Base-by-base conservation (phyloP, 2,797 vertebrate species). In the Myotis findleyi region DNA sequence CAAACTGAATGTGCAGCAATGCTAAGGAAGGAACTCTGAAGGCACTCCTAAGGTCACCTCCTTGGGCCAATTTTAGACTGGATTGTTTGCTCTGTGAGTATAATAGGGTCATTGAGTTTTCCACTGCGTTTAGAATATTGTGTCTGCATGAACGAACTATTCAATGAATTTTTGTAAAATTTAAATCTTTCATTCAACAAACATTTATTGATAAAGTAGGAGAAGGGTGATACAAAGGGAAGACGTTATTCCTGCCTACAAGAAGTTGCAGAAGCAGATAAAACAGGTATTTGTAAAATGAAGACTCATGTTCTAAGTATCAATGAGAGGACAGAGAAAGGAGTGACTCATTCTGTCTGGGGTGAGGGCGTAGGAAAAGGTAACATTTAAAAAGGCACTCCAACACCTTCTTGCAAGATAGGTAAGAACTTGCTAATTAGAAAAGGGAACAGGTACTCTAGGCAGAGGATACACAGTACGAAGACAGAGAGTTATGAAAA, bases 131-230 rank as follows among this genome's bases (percentile, higher is more conserved):
- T 79, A 79, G 62, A 92, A 90, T 75, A 92, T 51, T 33, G 2
- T 62, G 23, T 59, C 80, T 92, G 47, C 47, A 81, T 14, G 21
- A 94, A 95, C 17, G 27, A 91, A 23, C 20, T 76, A 9, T 30
- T 85, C 23, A 23, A 62, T 62, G 30, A 95, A 68, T 53, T 94
- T 93, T 66, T 88, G 36, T 81, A 38, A 87, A 64, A 81, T 85
- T 27, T 69, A 94, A 92, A 17, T 2, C 41, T 94, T 95, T 72
- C 10, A n/a, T 76, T 93, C 84, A 88, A 59, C n/a, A 82, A 59
- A 91, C n/a, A 38, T 41, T 44, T 82, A 76, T 86, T 89, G 77
- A 85, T 89, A 83, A 81, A 87, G n/a, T 25, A 36, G 30, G 25
- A 93, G 47, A 59, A 57, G 23, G 38, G n/a, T 81, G 36, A 76